Base-by-base conservation (phyloP, 2,888 invertebrate genomes). In the Aleiodes leptofemur region DNA sequence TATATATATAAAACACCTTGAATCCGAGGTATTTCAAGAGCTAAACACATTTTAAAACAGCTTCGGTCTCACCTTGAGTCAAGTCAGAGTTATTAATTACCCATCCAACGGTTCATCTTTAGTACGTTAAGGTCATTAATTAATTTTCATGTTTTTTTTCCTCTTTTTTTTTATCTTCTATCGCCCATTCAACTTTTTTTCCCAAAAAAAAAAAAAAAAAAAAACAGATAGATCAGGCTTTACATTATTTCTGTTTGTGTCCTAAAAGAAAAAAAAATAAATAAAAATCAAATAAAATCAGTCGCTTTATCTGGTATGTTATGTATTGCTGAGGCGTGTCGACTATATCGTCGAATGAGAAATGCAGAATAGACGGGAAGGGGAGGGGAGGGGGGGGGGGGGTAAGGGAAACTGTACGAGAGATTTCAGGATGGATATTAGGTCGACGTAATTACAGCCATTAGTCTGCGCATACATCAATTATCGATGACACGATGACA, bases 401-500 rank as follows among this genome's bases (percentile, higher is more conserved):
- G 56, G 61, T 72, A 77, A 79, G 76, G 71, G 71, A 79, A 79
- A 72, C 74, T 79, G 77, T 73, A 80, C 81, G 79, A 83, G 82
- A 84, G 85, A 86, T 84, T 83, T 83, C 83, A 83, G 80, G 82
- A 78, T 82, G 83, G 84, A 84, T 85, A 86, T 87, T 87, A 85
- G 86, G 82, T 85, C 79, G 82, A 81, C 86, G 83, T 87, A 87
- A 87, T 87, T 84, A 86, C 84, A 83, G 84, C 85, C 86, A 87
- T 87, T 87, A 87, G 86, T 84, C 82, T 81, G 83, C 83, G 82
- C 85, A 86, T 87, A 87, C 87, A 87, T 87, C 87, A 87, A 87
- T 87, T 87, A 87, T 87, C 85, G 86, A 87, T 83, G 87, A 86
- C 86, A 86, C 84, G 86, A 86, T 86, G 86, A 86, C 86, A 83